Evolutionary conservation across 2,888 invertebrate species (phyloP), one percentile per base, ranked within the genome.

Genomic region (Stenoptilia bipunctidactyla): DNA sequence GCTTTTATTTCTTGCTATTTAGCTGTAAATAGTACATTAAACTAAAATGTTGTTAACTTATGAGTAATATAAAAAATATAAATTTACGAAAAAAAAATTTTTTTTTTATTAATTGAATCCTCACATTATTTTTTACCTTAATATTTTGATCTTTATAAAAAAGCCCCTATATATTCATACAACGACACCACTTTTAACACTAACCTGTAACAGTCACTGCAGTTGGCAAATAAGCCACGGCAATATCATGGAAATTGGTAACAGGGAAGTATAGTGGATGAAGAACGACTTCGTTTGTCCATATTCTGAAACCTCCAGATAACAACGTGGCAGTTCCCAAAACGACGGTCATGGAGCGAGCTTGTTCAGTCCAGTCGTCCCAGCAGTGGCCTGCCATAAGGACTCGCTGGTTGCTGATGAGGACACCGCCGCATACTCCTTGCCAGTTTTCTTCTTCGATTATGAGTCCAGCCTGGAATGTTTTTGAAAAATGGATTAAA

Each of bases 341-440:
- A 5, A 56, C 58, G 1, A 52, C 52, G 2, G 47, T 48, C 27
- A 57, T 45, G 8, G 38, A 27, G 5, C 38, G 43, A 1, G 52
- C 56, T 4, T 36, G 41, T 10, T 46, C 13, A 1, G 15, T 8
- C 0, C 55, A 56, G 37, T 56, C 56, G 9, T 20, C 15, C 14
- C 47, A 35, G 42, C 55, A 55, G 38, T 58, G 56, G 34, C 55
- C 56, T 10, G 56, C 58, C 12, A 54, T 56, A 9, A 57, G 13
- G 5, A 48, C 44, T 2, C 49, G 48, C 6, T 12, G 52, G 20
- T 37, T 25, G 4, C 49, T 43, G 27, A 58, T 45, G 12, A 58
- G 35, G 5, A 48, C 47, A 1, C 48, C 53, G n/a, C 58, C 56
- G 37, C 56, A 55, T 0, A 53, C 46, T 0, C 54, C 54, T 1